Evolutionary conservation across 2,797 vertebrate genomes (phyloP), one percentile per base, ranked within the genome.

Genomic region (Cheirogaleus major): DNA sequence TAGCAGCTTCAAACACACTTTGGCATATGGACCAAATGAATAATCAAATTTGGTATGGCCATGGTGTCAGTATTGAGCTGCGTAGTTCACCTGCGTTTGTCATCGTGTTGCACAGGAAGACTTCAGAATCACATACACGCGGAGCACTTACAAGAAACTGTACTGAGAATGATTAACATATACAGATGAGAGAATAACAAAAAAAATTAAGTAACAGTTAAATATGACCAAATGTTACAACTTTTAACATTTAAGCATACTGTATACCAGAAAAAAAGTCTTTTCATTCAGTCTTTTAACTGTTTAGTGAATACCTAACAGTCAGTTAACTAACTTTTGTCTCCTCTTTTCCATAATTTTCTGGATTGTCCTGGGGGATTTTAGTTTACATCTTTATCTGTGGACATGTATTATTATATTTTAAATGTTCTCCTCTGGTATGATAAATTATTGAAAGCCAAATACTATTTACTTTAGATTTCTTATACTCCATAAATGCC

Each of bases 381-480:
- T 89, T 80, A 80, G 63, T 75, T 92, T 59, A 38, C 35, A 61
- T 14, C 8, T 78, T 96, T 81, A 48, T 92, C 22, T 80, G 45
- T 63, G 13, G 48, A 75, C 27, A 43, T 81, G 38, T 82, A 78
- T 82, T 85, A 79, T 48, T 70, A 61, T 61, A 90, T 87, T 93
- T 80, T 89, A 95, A 81, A 65, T 70, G 35, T 35, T 93, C 50
- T 41, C 32, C 38, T 70, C 65, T 86, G 69, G 63, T 43, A 72
- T 45, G n/a, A 84, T 83, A 81, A 89, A 70, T 55, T 69, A 76
- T 22, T 73, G 86, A 93, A 94, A 93, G 89, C 6, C 18, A 87
- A 97, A 93, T 41, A 80, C 25, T 81, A 78, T 22, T 59, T 61
- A 81, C 41, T 85, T 92, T 82, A 76, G 12, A 93, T 80, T 92